phyloP scores from a whole-genome alignment of 2,113 vertebrate genomes.

The Tupaia chinensis region DNA sequence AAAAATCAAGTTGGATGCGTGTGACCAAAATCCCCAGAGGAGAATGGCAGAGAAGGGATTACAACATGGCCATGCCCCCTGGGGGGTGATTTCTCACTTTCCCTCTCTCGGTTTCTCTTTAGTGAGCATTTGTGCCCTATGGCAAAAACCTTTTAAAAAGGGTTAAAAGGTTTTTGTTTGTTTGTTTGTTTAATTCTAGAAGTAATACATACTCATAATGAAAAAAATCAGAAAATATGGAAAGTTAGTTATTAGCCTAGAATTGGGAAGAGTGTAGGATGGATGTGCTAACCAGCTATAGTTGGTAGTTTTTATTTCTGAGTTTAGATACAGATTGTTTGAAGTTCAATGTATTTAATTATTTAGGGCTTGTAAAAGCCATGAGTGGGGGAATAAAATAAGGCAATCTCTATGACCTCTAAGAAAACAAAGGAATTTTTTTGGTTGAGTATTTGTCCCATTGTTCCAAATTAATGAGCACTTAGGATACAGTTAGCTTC shows the following conservation, averaged over 20 bases:
- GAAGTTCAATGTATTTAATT: slow-evolving; percentile 37
- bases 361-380: neutral
- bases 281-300: neutral
- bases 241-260: slow-evolving; percentile 7
- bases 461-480: slow-evolving; percentile 36
- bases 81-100: too few relatives aligned
- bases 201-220: neutral
- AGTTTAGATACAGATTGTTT: neutral
- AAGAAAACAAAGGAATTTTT: slow-evolving; percentile 39
- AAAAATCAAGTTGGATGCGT: too few relatives aligned
- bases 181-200: neutral
- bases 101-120: too few relatives aligned
- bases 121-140: too few relatives aligned
- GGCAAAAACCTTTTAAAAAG: too few relatives aligned
- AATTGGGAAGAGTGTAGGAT: slow-evolving; percentile 19
- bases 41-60: too few relatives aligned
- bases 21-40: too few relatives aligned
- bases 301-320: neutral
- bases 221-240: neutral
- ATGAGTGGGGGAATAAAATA: neutral
- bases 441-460: neutral
- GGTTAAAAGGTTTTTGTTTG: neutral
- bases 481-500: slow-evolving; percentile 39
- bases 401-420: slow-evolving; percentile 20
- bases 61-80: too few relatives aligned